Evolutionary conservation across 53 echinoderm and acorn worm genomes (phyloP).

Genomic region (Actinopyga echinites): DNA sequence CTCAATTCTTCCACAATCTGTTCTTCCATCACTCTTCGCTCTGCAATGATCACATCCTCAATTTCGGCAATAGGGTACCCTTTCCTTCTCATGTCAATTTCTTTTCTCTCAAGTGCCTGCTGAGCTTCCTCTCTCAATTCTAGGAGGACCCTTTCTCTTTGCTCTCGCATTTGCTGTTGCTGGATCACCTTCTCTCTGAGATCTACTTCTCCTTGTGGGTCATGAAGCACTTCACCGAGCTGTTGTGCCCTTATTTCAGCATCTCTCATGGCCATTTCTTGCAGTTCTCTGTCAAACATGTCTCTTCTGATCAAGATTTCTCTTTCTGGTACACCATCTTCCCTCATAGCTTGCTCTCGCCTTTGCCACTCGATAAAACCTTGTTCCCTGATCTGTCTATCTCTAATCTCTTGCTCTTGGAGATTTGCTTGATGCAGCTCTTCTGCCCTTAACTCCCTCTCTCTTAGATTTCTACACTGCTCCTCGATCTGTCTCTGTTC

Average conservation of each 20-base stretch:
- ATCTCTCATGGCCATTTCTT: constrained; percentile 8
- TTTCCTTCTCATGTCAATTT: constrained; percentile 3
- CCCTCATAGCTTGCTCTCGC: constrained; percentile 15
- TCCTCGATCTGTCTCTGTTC: neutral
- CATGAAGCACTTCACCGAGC: constrained; percentile 17
- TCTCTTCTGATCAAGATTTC: constrained; percentile 1
- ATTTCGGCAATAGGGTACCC: neutral
- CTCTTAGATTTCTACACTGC: neutral
- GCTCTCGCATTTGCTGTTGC: constrained; percentile 19
- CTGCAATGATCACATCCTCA: neutral
- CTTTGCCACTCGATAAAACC: constrained; percentile 10
- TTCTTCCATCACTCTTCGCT: neutral
- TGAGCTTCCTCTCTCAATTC: constrained; percentile 2
- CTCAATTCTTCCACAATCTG: constrained; percentile 25
- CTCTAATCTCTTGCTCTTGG: constrained; percentile 1
- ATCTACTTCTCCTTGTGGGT: constrained; percentile 15
- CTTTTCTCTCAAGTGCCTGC: constrained; percentile 9
- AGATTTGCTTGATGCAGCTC: neutral
- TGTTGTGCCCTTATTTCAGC: constrained; percentile 15
- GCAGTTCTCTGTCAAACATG: constrained; percentile 12
- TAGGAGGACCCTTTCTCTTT: neutral
- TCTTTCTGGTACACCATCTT: constrained; percentile 6
- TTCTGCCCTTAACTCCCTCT: neutral
- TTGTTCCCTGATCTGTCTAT: constrained; percentile 7
- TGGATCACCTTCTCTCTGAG: constrained; percentile 12